Conservation (phyloP, 2,888 invertebrate species). For the Linnaemya tessellans region DNA sequence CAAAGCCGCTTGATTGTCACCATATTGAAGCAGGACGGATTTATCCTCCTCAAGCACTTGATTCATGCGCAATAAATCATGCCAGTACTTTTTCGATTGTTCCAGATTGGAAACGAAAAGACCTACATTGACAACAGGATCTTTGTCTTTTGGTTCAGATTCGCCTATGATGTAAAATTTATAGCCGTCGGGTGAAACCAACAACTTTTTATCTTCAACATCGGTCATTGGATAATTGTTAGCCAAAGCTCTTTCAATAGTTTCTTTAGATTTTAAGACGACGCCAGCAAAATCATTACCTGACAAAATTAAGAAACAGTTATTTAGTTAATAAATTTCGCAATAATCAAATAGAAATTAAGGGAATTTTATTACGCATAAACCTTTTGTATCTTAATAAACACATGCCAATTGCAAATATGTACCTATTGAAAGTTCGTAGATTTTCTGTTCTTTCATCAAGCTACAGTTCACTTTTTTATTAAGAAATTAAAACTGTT, state of each 20-base stretch:
- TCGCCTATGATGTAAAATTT: conserved; percentile 91
- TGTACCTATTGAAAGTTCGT: too few species aligned
- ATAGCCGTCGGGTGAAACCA: conserved; percentile 96
- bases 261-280: conserved; percentile 91
- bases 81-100: conserved; percentile 93
- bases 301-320: conserved; percentile 57
- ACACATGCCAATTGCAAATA: too few species aligned
- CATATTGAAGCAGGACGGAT: conserved; percentile 88
- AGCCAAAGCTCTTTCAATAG: conserved; percentile 88
- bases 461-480: too few species aligned
- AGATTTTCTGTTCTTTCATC: too few species aligned
- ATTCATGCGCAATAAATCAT: conserved; percentile 89
- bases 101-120: conserved; percentile 90
- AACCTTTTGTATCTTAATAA: too few species aligned
- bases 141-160: conserved; percentile 87
- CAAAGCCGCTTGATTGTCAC: conserved; percentile 89
- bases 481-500: too few species aligned
- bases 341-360: too few species aligned
- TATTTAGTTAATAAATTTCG: not conserved
- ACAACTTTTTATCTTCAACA: conserved; percentile 85
- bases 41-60: conserved; percentile 87
- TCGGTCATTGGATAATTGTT: conserved; percentile 89
- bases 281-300: conserved; percentile 95
- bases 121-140: conserved; percentile 92
- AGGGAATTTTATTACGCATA: too few species aligned